A percentile compares a stretch with the other conserved stretches of the same genome.
These are phyloP conservation scores for Hippasteria phrygiana DNA, from an alignment of 53 echinoderm and acorn worm species.

Conservation along the genomic window DNA sequence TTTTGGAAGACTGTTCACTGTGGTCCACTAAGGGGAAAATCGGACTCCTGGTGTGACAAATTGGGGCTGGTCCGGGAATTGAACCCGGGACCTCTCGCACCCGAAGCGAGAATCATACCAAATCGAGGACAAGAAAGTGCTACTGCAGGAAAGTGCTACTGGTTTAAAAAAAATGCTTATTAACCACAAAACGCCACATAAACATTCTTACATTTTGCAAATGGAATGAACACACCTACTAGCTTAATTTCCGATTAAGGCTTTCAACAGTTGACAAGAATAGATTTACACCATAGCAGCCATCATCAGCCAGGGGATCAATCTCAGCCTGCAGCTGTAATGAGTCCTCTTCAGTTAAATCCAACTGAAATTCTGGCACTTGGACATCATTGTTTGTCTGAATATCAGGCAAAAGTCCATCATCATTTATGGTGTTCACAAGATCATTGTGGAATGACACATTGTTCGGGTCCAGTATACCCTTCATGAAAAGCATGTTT, in stretches of 20 bases:
- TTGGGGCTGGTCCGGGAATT: conserved; percentile 99
- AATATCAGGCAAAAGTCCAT: conserved; percentile 30
- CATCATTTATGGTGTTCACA: conserved; percentile 20
- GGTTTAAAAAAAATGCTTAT: too few species aligned
- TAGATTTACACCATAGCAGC: conserved; percentile 12
- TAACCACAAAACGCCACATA: too few species aligned
- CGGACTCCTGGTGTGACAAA: too few species aligned
- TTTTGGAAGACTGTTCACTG: too few species aligned
- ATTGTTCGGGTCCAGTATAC: conserved; percentile 1
- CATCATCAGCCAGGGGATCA: conserved; percentile 31
- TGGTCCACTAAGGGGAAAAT: too few species aligned
- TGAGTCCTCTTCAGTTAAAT: neutral
- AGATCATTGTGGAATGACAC: conserved; percentile 18
- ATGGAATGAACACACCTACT: neutral
- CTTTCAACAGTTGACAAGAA: conserved; percentile 16
- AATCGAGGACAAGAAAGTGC: too few species aligned
- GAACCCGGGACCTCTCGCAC: conserved; percentile 99
- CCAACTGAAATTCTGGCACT: conserved; percentile 23
- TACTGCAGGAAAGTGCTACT: too few species aligned
- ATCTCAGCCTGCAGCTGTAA: conserved; percentile 1
- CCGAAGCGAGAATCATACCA: conserved; percentile 99
- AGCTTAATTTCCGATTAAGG: neutral
- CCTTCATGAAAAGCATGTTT: conserved; percentile 4
- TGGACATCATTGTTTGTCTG: conserved; percentile 52
- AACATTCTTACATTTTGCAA: conserved; percentile 2